These are phyloP conservation scores for Meriones psammophilus DNA, from an alignment of 2,797 vertebrate genomes.

Conservation along the genomic window DNA sequence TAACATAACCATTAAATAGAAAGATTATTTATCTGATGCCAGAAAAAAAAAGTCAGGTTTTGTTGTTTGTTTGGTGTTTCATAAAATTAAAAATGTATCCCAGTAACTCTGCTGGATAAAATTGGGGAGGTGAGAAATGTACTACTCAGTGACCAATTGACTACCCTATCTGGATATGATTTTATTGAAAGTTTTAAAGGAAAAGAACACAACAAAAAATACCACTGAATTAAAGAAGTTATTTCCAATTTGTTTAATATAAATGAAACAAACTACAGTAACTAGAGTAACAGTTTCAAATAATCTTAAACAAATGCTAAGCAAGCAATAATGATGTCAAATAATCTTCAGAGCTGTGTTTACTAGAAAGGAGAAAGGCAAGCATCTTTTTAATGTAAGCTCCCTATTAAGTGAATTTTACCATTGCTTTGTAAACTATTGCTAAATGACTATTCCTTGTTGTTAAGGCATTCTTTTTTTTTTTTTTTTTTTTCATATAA, in stretches of 20 bases:
- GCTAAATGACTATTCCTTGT: slow-evolving; percentile 35
- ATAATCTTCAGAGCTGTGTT: slow-evolving; percentile 35
- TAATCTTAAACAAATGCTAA: not conserved
- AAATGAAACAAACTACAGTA: slow-evolving; percentile 51
- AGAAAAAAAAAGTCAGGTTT: slow-evolving; percentile 1
- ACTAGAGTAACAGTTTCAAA: not conserved
- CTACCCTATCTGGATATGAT: not conserved
- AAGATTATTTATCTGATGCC: slow-evolving; percentile 6
- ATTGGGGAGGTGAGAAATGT: slow-evolving; percentile 33
- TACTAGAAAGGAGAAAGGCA: not conserved
- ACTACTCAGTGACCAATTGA: slow-evolving; percentile 40
- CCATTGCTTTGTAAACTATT: not conserved
- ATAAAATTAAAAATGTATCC: slow-evolving; percentile 58
- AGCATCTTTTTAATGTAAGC: slow-evolving; percentile 32
- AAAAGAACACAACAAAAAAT: slow-evolving; percentile 22
- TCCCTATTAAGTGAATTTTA: slow-evolving; percentile 25
- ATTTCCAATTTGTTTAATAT: slow-evolving; percentile 64
- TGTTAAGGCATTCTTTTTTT: slow-evolving; percentile 8
- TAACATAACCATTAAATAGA: slow-evolving; percentile 36
- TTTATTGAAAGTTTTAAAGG: slow-evolving; percentile 58
- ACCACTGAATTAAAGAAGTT: slow-evolving; percentile 29
- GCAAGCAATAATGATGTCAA: not conserved
- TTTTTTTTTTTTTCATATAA: slow-evolving; percentile 30
- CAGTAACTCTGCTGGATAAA: slow-evolving; percentile 17
- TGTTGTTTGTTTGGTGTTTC: slow-evolving; percentile 14